Evolutionary conservation across 1,140 invertebrate species (phyloP).

Genomic region (Chironomus tepperi): DNA sequence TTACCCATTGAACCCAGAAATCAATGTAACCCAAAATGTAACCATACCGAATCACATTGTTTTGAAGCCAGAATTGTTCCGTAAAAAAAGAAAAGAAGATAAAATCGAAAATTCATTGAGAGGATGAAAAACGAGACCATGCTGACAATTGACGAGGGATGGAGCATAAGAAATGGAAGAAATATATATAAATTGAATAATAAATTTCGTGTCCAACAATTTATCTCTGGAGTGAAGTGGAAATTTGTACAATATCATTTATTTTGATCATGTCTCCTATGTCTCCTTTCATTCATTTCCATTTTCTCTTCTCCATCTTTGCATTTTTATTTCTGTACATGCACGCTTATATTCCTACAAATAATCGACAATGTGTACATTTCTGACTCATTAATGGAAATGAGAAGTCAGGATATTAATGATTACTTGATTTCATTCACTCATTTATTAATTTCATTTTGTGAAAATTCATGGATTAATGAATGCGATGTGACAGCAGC

Average conservation of each 20-base stretch:
- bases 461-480: background rate
- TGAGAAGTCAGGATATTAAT: background rate
- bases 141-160: background rate
- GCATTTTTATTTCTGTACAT: too few species aligned
- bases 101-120: background rate
- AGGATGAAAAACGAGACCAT: background rate
- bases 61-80: too few species aligned
- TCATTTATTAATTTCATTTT: constrained; percentile 10
- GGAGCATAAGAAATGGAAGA: background rate
- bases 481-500: background rate
- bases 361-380: too few species aligned
- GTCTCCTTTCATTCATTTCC: background rate
- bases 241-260: constrained; percentile 14
- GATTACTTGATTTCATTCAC: constrained; percentile 6
- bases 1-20: too few species aligned
- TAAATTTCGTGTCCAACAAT: constrained; percentile 18
- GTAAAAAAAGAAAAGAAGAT: background rate
- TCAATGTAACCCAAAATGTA: too few species aligned
- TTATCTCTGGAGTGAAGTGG: background rate
- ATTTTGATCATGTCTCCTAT: background rate
- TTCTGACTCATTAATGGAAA: too few species aligned
- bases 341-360: too few species aligned
- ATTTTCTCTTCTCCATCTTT: too few species aligned
- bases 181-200: constrained; percentile 22
- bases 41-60: too few species aligned